A percentile compares a stretch with the other conserved stretches of the same genome.
Conservation (phyloP, 2,888 invertebrate genomes). For the Galeopsomyia nigrocyanea region DNA sequence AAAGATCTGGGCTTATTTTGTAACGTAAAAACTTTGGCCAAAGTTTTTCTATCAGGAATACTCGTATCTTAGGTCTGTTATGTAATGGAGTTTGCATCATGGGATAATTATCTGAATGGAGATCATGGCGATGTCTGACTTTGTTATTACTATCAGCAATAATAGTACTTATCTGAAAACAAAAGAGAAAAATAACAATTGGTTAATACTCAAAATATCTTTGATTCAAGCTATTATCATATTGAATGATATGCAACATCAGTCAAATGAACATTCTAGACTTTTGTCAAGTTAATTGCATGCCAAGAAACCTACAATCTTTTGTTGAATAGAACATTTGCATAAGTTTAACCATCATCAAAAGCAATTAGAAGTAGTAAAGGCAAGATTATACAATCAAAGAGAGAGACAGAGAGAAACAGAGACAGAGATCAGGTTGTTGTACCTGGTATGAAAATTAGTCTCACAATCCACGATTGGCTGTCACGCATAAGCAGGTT, state of each 20-base stretch:
- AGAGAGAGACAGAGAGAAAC: neutral
- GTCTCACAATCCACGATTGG: conserved; percentile 29
- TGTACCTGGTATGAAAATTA: conserved; percentile 40
- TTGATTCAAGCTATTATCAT: too few species aligned
- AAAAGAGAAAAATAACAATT: conserved; percentile 8
- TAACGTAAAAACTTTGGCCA: conserved; percentile 45
- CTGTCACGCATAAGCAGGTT: conserved; percentile 28
- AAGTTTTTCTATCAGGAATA: conserved; percentile 43
- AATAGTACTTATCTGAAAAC: conserved; percentile 29
- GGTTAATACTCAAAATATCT: neutral
- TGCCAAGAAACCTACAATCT: too few species aligned
- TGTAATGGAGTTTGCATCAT: conserved; percentile 54
- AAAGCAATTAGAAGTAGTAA: neutral
- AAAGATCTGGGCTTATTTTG: conserved; percentile 39
- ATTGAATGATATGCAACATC: too few species aligned
- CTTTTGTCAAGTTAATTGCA: too few species aligned
- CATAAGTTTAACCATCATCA: neutral
- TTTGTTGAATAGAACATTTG: neutral
- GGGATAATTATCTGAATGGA: conserved; percentile 54
- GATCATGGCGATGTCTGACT: conserved; percentile 44
- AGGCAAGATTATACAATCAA: neutral
- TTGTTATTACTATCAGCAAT: conserved; percentile 26
- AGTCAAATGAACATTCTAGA: too few species aligned
- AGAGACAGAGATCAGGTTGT: neutral
- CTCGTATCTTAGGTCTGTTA: conserved; percentile 49